Evolutionary conservation across 2,113 vertebrate genomes (phyloP), one percentile per base, ranked within the genome.

Genomic region (Ammodytes dubius): DNA sequence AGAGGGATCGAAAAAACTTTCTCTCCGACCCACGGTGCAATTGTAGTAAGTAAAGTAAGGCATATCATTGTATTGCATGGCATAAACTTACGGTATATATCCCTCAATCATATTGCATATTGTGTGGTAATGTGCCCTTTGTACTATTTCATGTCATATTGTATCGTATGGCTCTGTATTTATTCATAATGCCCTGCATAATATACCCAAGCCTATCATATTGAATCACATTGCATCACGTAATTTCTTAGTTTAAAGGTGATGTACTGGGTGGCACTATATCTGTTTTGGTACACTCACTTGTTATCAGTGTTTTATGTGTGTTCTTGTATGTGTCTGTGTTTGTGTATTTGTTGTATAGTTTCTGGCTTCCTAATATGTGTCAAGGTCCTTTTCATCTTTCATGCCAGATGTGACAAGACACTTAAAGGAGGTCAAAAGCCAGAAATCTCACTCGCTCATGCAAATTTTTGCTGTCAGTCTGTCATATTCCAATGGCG

Each of bases 351-450:
- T 47, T 54, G 49, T 12, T 27, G 53, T 50, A 73, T 54, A 85
- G 67, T 52, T 14, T n/a, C 73, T 82, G 58, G 15, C 12, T 52
- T 64, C 13, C 27, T 40, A 40, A 50, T 50, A 11, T 49, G 49
- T 59, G 58, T 79, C 65, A 11, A 27, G 27, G 45, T 65, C 27
- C 3, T 69, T 69, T 84, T 74, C 43, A 37, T 74, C 53, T 66
- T 70, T 76, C 50, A 73, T 69, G 49, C 64, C 69, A 64, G 57
- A 75, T 37, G 27, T 59, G 64, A 65, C 47, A 46, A 67, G 67
- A 37, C 49, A 56, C 43, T 27, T 57, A 54, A 70, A 74, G 40
- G 9, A 49, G 76, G 76, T 57, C 52, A 75, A 42, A 70, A 17
- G 61, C 77, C 67, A 71, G 60, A 79, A 3, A 0, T 43, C 5